Conservation (phyloP, 2,888 invertebrate species). For the Seira sanloemensis region DNA sequence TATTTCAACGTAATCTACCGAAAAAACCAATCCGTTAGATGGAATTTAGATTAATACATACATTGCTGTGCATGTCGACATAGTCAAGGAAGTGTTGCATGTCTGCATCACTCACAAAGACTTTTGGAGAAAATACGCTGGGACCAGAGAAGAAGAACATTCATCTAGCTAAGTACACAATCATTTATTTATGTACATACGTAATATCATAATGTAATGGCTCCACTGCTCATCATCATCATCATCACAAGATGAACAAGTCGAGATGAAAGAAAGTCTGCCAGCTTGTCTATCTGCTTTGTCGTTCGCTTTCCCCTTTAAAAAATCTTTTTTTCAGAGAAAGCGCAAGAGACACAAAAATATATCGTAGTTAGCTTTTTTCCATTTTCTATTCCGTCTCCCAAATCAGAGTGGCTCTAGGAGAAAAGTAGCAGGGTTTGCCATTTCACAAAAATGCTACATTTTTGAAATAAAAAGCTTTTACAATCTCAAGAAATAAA, state of each 20-base stretch:
- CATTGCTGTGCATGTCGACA: neutral
- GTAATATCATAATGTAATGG: conserved; percentile 63
- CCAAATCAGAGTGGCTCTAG: neutral
- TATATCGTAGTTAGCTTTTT: conserved; percentile 42
- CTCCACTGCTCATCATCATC: too few species aligned
- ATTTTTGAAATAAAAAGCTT: conserved; percentile 36
- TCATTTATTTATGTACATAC: conserved; percentile 65
- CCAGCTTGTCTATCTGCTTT: conserved; percentile 26
- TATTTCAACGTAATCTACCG: conserved; percentile 61
- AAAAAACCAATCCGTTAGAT: conserved; percentile 64
- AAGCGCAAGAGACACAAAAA: too few species aligned
- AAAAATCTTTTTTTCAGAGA: too few species aligned
- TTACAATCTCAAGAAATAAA: conserved; percentile 62
- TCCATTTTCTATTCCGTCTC: neutral
- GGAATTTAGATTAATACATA: conserved; percentile 65
- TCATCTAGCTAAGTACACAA: conserved; percentile 62
- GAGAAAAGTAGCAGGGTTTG: conserved; percentile 42
- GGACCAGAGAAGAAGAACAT: conserved; percentile 32
- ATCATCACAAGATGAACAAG: conserved; percentile 42
- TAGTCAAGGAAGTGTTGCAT: neutral
- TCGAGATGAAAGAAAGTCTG: conserved; percentile 52
- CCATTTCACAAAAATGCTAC: conserved; percentile 14
- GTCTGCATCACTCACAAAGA: neutral
- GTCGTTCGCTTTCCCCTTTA: conserved; percentile 18
- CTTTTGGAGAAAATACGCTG: conserved; percentile 16